Base-by-base conservation (phyloP, 2,797 vertebrate genomes). In the Pseudomugil gertrudae region DNA sequence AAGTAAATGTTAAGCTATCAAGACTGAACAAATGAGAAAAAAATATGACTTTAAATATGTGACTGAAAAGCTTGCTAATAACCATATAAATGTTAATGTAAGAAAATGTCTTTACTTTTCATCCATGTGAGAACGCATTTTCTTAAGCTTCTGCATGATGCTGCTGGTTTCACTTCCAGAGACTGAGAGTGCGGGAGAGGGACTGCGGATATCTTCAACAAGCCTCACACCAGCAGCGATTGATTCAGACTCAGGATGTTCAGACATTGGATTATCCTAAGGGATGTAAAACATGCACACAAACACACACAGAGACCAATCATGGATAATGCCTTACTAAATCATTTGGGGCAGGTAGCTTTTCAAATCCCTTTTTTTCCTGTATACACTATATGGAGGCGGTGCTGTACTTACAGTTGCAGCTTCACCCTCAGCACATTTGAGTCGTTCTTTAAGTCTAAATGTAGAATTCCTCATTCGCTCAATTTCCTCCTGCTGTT, bases 141-240 rank as follows among this genome's bases (percentile, higher is more conserved):
- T 99, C 92, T 98, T 98, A 30, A 99, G 94, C 81, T 98, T 99
- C 89, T 99, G 96, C 98, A 99, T 97, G 88, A 99, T 98, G 91
- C 97, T 99, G 90, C 97, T 99, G 0, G 97, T 99, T 84, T 99
- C 98, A 69, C 96, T 98, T 81, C 97, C 97, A 27, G 98, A 98
- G 65, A 98, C 85, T 0, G 98, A 99, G 47, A 96, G 68, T 0
- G 97, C 93, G 10, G 92, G 92, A 52, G 98, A 99, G 66, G 95
- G 94, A 79, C 95, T 98, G 47, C 96, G 96, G 23, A 92, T 90
- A 60, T 96, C 95, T 27, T 94, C 95, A 0, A 94, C 79, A 64
- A 88, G 92, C 52, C 89, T 89, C 1, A 90, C 85, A 73, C 90
- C 94, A 24, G 92, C 83, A 26, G 87, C 85, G 6, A 90, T 91